phyloP scores from a whole-genome alignment of 2,797 vertebrate species.

The Buceros bicornis region DNA sequence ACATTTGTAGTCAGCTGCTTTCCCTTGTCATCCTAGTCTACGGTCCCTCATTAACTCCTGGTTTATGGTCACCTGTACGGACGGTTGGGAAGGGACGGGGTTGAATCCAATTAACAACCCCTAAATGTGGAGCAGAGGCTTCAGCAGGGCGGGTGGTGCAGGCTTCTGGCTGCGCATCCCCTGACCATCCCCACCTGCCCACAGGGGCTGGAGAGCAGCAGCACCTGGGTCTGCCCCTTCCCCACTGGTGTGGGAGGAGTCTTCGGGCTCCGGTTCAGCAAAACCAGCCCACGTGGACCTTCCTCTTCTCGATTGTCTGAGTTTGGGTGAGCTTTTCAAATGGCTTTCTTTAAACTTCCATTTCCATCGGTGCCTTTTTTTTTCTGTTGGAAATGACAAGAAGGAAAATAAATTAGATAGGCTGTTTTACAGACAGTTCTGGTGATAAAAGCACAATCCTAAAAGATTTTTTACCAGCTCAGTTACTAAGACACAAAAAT shows the following conservation, averaged over 20 bases:
- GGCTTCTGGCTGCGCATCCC: not conserved
- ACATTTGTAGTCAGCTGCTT: not conserved
- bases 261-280: not conserved
- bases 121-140: not conserved
- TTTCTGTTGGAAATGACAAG: not conserved
- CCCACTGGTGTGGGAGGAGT: not conserved
- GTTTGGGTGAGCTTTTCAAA: not conserved
- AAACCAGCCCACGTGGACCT: not conserved
- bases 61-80: not conserved
- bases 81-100: not conserved
- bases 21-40: not conserved
- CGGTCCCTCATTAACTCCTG: not conserved
- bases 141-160: not conserved
- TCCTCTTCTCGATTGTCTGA: not conserved
- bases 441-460: not conserved
- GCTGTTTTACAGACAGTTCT: not conserved
- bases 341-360: not conserved
- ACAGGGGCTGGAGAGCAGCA: not conserved
- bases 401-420: not conserved
- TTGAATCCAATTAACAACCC: not conserved
- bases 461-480: not conserved
- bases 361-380: not conserved
- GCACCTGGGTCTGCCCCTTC: accelerated
- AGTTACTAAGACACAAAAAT: not conserved
- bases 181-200: not conserved